phyloP scores from a whole-genome alignment of 2,888 invertebrate species.

The Balanococcus diminutus region DNA sequence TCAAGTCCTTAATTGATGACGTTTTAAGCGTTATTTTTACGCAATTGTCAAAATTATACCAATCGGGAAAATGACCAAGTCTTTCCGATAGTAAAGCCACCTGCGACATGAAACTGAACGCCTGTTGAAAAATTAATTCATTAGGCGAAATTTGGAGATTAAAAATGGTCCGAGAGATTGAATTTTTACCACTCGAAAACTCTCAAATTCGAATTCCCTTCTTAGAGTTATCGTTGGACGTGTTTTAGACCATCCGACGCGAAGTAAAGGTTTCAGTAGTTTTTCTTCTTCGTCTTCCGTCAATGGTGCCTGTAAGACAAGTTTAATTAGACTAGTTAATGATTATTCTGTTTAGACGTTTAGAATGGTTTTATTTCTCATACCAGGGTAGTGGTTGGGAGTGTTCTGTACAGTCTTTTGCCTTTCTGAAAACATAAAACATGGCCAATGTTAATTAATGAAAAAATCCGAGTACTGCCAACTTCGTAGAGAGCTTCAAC shows the following conservation, averaged over 20 bases:
- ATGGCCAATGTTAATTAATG: neutral
- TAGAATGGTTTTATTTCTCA: neutral
- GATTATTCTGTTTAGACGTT: no score
- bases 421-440: neutral
- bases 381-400: neutral
- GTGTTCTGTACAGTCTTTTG: neutral
- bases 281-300: neutral
- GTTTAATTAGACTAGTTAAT: neutral
- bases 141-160: neutral
- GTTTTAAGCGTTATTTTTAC: neutral
- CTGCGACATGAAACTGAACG: conserved; percentile 15
- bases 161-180: neutral
- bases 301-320: neutral
- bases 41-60: neutral
- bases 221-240: neutral
- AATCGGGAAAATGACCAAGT: conserved; percentile 17
- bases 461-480: no score
- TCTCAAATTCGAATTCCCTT: neutral
- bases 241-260: neutral
- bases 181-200: neutral
- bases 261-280: neutral
- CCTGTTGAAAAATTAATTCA: neutral
- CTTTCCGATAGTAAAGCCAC: neutral
- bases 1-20: neutral
- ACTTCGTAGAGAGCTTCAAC: no score